Conservation (phyloP, 2,888 invertebrate genomes). For the Acronicta alni region DNA sequence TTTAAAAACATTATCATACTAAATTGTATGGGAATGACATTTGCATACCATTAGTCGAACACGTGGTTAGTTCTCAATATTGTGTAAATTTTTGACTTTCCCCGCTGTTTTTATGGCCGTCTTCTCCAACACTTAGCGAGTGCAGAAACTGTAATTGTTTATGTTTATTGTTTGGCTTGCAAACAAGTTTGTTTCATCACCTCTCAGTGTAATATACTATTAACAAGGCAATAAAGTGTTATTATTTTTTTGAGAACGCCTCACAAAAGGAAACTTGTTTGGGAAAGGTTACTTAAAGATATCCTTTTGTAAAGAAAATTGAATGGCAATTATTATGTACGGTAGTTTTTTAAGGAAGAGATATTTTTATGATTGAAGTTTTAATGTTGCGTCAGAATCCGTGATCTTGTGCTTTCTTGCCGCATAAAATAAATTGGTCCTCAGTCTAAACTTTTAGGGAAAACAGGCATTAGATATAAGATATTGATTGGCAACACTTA, state of each 20-base stretch:
- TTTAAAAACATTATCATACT: too few relatives aligned
- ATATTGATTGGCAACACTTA: too few relatives aligned
- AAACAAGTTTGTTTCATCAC: conserved; percentile 76
- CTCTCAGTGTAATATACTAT: conserved; percentile 69
- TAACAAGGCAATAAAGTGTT: conserved; percentile 66
- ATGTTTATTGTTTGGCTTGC: conserved; percentile 81
- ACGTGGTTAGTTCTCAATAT: too few relatives aligned
- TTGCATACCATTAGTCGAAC: too few relatives aligned
- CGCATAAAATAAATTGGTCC: too few relatives aligned
- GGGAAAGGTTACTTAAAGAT: background rate
- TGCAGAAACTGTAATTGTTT: conserved; percentile 80
- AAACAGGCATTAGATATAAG: too few relatives aligned
- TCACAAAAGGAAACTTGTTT: conserved; percentile 32
- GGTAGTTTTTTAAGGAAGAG: background rate
- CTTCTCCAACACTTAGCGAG: conserved; percentile 63
- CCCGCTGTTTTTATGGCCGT: conserved; percentile 37
- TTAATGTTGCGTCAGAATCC: background rate
- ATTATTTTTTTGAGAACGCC: conserved; percentile 55
- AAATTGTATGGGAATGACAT: too few relatives aligned
- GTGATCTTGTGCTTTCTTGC: too few relatives aligned
- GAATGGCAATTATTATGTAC: conserved; percentile 1
- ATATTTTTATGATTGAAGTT: background rate
- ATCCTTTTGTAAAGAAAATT: conserved; percentile 18
- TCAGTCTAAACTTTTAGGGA: too few relatives aligned
- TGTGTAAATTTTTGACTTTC: too few relatives aligned